Evolutionary conservation across 2,797 vertebrate species (phyloP).

Genomic region (Fistularia tabacaria): DNA sequence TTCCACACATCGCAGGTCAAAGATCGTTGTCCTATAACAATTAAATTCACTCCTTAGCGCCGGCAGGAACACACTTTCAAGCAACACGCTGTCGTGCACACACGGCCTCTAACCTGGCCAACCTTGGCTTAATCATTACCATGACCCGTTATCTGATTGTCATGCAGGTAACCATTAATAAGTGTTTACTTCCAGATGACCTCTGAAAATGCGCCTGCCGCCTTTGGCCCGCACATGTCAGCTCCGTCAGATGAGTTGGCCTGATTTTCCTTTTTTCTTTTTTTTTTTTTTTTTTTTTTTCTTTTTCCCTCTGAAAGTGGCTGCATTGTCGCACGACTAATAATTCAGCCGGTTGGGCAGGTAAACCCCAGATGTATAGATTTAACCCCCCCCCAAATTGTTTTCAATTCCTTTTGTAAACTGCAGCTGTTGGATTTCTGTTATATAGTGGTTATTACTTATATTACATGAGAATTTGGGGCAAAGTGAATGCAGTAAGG

Average conservation of each 20-base stretch:
- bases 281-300: slow-evolving; percentile 31
- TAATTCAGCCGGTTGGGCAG: slow-evolving; percentile 16
- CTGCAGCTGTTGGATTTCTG: no score
- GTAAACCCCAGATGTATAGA: slow-evolving; percentile 30
- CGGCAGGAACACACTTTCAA: slow-evolving; percentile 63
- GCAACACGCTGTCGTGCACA: slow-evolving; percentile 70
- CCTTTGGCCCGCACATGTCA: slow-evolving; percentile 86
- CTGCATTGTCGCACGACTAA: slow-evolving; percentile 14
- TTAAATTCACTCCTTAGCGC: slow-evolving; percentile 69
- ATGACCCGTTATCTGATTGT: slow-evolving; percentile 90
- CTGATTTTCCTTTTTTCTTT: slow-evolving; percentile 40
- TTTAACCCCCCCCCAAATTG: slow-evolving; percentile 16
- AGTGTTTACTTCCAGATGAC: slow-evolving; percentile 97
- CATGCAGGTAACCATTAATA: slow-evolving; percentile 99
- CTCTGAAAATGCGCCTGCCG: slow-evolving; percentile 84
- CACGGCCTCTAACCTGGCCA: slow-evolving; percentile 75
- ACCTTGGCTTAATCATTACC: slow-evolving; percentile 96
- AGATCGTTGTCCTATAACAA: slow-evolving; percentile 74
- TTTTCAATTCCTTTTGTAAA: slow-evolving; percentile 18
- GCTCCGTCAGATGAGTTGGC: slow-evolving; percentile 61
- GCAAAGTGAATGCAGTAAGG: not conserved
- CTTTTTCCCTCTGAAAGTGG: slow-evolving; percentile 29
- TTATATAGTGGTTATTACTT: slow-evolving; percentile 3
- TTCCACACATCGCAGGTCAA: slow-evolving; percentile 73
- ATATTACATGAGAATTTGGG: slow-evolving; percentile 12